Percentiles rank a stretch among this genome's conserved stretches.
These are phyloP conservation scores for Acarapis woodi DNA, from an alignment of 1,140 invertebrate species.

Conservation along the genomic window DNA sequence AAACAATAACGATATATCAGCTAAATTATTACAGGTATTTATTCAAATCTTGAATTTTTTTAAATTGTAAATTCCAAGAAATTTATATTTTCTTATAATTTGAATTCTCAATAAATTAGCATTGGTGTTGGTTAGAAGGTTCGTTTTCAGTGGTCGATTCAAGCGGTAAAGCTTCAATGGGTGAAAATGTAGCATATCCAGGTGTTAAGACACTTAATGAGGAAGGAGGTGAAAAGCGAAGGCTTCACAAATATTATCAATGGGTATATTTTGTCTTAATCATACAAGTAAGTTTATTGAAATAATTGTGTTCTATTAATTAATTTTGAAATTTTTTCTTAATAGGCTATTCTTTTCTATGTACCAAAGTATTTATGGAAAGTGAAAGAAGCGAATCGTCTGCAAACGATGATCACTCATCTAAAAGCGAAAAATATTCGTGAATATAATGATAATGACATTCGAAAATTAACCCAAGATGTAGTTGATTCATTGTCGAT, in stretches of 20 bases:
- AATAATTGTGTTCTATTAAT: not conserved
- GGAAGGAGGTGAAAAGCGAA: constrained; percentile 25
- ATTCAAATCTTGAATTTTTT: no score
- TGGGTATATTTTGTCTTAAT: constrained; percentile 10
- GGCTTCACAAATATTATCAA: constrained; percentile 17
- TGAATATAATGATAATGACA: not conserved
- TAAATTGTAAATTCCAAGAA: no score
- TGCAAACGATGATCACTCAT: not conserved
- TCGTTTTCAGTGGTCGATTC: not conserved
- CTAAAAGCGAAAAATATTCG: not conserved
- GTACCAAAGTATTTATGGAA: not conserved
- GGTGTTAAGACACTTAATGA: constrained; percentile 12
- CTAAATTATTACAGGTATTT: not conserved
- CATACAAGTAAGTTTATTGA: not conserved
- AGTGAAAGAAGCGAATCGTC: not conserved
- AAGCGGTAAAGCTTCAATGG: not conserved
- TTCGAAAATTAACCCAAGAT: not conserved
- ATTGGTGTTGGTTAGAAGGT: constrained; percentile 3
- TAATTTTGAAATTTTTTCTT: not conserved
- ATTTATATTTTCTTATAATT: no score
- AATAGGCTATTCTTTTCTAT: not conserved
- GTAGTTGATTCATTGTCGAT: not conserved
- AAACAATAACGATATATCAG: not conserved
- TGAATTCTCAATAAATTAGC: no score
- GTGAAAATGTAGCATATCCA: constrained; percentile 11